Conservation (phyloP, 2,113 vertebrate genomes). For the Lophotis ruficrista region DNA sequence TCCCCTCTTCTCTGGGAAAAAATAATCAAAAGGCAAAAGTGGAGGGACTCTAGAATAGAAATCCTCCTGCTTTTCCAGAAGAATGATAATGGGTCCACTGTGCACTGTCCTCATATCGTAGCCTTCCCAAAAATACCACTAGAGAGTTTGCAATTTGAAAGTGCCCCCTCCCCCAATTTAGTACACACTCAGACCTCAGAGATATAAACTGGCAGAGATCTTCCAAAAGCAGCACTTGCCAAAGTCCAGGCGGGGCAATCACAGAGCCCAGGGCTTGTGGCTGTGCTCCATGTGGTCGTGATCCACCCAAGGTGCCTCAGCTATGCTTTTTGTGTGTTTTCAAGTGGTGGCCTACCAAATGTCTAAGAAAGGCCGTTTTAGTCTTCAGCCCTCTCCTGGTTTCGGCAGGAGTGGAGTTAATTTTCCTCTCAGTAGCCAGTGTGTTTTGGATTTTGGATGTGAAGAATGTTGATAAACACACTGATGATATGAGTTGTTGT, state of each 20-base stretch:
- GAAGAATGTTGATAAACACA: too few species aligned
- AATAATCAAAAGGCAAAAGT: neutral
- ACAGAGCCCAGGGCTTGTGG: neutral
- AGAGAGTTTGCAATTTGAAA: neutral
- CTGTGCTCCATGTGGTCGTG: neutral
- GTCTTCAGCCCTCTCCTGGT: neutral
- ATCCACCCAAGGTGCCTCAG: neutral
- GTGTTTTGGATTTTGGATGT: too few species aligned
- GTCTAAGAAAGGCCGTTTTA: neutral
- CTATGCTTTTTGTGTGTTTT: neutral
- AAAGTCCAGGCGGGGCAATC: rapidly evolving
- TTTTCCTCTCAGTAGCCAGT: too few species aligned
- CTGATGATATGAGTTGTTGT: too few species aligned
- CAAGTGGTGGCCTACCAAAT: neutral
- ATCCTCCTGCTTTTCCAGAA: neutral
- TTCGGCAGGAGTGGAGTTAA: too few species aligned
- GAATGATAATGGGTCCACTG: neutral
- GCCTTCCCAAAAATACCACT: neutral
- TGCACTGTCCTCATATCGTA: neutral
- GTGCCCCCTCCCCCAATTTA: neutral
- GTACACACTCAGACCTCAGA: neutral
- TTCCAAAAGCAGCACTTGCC: neutral
- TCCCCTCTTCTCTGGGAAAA: neutral
- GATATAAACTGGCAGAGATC: neutral
- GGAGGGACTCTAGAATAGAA: neutral